phyloP scores from a whole-genome alignment of 2,113 vertebrate species.

The Myotis lucifugus region DNA sequence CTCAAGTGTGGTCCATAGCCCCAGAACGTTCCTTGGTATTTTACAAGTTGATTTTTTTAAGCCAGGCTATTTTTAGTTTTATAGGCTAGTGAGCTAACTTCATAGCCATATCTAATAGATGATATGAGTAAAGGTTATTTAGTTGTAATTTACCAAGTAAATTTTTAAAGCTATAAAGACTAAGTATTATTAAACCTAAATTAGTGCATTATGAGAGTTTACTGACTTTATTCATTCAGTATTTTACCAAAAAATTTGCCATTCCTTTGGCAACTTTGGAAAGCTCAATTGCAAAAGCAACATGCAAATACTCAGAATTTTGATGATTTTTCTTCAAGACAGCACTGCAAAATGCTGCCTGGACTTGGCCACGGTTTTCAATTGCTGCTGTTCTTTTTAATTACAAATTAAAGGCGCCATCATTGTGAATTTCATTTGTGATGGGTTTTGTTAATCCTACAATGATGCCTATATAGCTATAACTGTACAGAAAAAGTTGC shows the following conservation, averaged over 20 bases:
- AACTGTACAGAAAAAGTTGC: too few species aligned
- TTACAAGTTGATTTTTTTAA: not conserved
- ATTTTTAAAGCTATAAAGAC: not conserved
- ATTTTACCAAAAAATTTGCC: not conserved
- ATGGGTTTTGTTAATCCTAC: not conserved
- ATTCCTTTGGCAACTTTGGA: not conserved
- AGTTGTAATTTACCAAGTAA: not conserved
- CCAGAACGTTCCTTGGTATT: not conserved
- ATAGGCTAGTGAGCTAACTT: not conserved
- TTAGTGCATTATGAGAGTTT: not conserved
- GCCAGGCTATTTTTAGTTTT: not conserved
- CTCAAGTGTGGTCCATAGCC: not conserved
- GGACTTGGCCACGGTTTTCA: not conserved
- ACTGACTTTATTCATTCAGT: not conserved
- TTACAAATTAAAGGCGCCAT: not conserved
- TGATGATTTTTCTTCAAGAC: not conserved
- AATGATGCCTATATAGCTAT: not conserved
- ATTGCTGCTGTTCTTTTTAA: not conserved
- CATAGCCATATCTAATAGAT: not conserved
- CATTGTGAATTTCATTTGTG: not conserved
- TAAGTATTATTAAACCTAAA: not conserved
- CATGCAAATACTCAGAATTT: not conserved
- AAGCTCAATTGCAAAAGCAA: not conserved
- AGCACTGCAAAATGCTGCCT: not conserved
- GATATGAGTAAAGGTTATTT: not conserved